A percentile compares a stretch with the other conserved stretches of the same genome.
Evolutionary conservation across 2,888 invertebrate genomes (phyloP).

Genomic region (Heteromyza rotundicornis): DNA sequence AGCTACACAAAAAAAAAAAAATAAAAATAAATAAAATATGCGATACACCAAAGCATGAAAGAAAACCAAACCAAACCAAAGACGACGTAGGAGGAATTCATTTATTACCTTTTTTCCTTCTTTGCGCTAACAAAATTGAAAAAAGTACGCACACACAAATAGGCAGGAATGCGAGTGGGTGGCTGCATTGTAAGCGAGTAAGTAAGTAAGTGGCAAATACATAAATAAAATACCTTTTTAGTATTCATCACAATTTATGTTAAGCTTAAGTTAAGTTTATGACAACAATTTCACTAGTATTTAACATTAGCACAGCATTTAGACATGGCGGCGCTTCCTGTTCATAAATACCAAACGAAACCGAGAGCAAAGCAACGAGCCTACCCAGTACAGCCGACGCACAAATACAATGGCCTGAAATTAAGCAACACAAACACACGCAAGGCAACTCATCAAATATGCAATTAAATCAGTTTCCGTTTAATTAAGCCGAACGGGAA

Average conservation of each 20-base stretch:
- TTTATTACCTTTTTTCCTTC: too few relatives aligned
- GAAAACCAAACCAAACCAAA: constrained; percentile 34
- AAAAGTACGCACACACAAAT: too few relatives aligned
- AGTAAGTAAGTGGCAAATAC: constrained; percentile 47
- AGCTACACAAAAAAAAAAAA: not conserved
- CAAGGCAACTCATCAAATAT: constrained; percentile 55
- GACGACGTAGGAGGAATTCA: constrained; percentile 12
- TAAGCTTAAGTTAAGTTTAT: constrained; percentile 32
- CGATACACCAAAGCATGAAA: not conserved
- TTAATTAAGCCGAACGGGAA: constrained; percentile 58
- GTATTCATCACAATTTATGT: constrained; percentile 55
- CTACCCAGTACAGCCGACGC: not conserved
- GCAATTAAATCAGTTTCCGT: constrained; percentile 61
- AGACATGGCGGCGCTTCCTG: constrained; percentile 7
- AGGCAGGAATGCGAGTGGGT: too few relatives aligned
- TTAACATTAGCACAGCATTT: constrained; percentile 17
- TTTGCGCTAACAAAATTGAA: too few relatives aligned
- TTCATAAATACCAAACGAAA: constrained; percentile 16
- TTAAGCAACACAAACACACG: constrained; percentile 31
- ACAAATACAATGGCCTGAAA: constrained; percentile 21
- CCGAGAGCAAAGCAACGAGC: not conserved
- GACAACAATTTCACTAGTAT: constrained; percentile 25
- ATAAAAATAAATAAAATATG: constrained; percentile 17
- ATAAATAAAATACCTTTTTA: constrained; percentile 55
- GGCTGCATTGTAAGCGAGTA: not conserved